Base-by-base conservation (phyloP, 2,888 invertebrate species). In the Clostera curtula region DNA sequence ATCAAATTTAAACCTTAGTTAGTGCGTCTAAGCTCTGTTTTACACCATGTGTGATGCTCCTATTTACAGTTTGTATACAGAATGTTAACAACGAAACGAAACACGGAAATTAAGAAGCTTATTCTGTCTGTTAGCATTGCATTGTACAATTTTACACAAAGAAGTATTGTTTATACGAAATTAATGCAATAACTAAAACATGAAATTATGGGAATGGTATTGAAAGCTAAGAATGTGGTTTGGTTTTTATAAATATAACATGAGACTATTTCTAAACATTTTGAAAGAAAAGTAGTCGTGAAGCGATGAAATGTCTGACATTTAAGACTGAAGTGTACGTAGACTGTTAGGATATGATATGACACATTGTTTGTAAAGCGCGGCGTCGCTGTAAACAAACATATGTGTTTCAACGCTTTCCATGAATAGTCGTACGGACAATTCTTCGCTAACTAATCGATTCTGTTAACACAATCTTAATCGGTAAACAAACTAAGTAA, bases 381-480 rank as follows among this genome's bases (percentile, higher is more conserved):
- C 34, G 36, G 45, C 51, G 48, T 39, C 33, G 29, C 35, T 44
- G 36, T 63, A 68, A 64, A 69, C 64, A 67, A 49, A 52, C 49
- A 25, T n/a, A n/a, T n/a, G 24, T 28, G 38, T 47, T 43, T 65
- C 56, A 58, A 47, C 63, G 53, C 52, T 47, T 66, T 65, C 61
- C 33, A 47, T 49, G 59, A 62, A 63, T 49, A 48, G 42, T 46
- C 40, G 48, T 43, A 42, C 37, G 32, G 25, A 25, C 20, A 34
- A 17, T 23, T 19, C 9, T 14, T 41, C 34, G 34, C 18, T 31
- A 28, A 28, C 40, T 41, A 43, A 52, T 56, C 52, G 51, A 56
- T 56, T 42, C 35, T 46, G 44, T 64, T 64, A 62, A 59, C 60
- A 62, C 27, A 13, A 41, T 47, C 44, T 38, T 34, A 45, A 43